phyloP scores from a whole-genome alignment of 2,888 invertebrate species.

The Agriopis leucophaearia region DNA sequence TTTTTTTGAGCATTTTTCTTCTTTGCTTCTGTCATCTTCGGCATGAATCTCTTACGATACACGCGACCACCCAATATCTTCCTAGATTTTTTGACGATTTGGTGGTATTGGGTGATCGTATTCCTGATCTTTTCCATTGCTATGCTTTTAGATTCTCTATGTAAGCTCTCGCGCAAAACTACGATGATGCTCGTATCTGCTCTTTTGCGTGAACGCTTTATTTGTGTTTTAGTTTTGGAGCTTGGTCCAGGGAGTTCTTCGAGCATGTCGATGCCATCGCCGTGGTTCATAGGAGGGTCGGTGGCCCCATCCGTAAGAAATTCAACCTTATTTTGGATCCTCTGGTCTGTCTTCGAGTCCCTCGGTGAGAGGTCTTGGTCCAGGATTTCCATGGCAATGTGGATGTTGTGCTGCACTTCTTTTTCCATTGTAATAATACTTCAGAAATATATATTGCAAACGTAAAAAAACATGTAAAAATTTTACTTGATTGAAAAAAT shows the following conservation, averaged over 20 bases:
- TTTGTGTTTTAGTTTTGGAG: not conserved
- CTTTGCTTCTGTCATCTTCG: not conserved
- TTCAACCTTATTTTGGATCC: not conserved
- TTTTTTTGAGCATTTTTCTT: not conserved
- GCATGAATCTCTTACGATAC: not conserved
- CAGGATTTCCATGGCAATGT: constrained; percentile 5
- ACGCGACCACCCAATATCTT: not conserved
- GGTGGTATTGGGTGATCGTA: not conserved
- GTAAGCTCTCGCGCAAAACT: not conserved
- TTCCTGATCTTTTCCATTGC: constrained; percentile 1
- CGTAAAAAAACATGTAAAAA: constrained; percentile 16
- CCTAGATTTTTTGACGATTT: not conserved
- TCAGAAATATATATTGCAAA: constrained; percentile 21
- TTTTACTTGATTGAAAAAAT: constrained; percentile 7
- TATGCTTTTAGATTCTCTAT: constrained; percentile 1
- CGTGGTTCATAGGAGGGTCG: constrained; percentile 4
- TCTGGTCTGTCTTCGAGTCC: constrained; percentile 7
- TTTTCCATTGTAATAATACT: constrained; percentile 25
- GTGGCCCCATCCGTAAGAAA: not conserved
- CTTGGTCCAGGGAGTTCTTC: constrained; percentile 1
- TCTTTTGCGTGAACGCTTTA: constrained; percentile 1
- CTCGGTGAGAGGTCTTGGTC: not conserved
- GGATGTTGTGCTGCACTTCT: constrained; percentile 9
- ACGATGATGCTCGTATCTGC: not conserved
- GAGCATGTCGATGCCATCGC: not conserved